A percentile compares a stretch with the other conserved stretches of the same genome.
Evolutionary conservation across 2,797 vertebrate genomes (phyloP).

Genomic region (Erethizon dorsatum): DNA sequence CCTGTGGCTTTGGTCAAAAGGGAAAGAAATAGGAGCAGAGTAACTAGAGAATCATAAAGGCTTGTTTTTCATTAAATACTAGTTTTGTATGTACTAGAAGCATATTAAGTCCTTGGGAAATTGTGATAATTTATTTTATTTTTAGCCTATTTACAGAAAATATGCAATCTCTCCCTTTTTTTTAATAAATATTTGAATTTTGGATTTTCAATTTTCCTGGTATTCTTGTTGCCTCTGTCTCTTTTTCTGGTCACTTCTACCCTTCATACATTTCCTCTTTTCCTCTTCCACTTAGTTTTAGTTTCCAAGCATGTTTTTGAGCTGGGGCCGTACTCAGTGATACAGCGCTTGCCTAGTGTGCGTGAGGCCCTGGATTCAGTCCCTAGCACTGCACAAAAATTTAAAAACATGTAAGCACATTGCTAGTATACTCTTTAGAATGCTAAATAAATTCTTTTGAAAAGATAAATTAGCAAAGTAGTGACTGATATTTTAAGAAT

Average conservation of each 20-base stretch:
- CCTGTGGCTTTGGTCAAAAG: conserved; percentile 28
- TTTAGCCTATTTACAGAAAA: conserved; percentile 66
- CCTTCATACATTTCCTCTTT: conserved; percentile 85
- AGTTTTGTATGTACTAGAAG: conserved; percentile 47
- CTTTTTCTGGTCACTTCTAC: conserved; percentile 81
- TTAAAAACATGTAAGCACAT: conserved; percentile 84
- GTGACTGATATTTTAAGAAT: conserved; percentile 80
- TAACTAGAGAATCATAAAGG: conserved; percentile 37
- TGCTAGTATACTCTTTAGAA: conserved; percentile 84
- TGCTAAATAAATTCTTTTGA: conserved; percentile 82
- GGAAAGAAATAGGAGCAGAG: conserved; percentile 57
- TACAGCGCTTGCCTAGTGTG: not conserved
- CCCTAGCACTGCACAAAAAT: not conserved
- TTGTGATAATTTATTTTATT: conserved; percentile 33
- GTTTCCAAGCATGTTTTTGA: conserved; percentile 87
- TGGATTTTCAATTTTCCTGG: conserved; percentile 82
- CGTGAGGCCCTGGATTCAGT: not conserved
- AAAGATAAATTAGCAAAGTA: conserved; percentile 75
- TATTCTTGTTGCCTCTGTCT: conserved; percentile 66
- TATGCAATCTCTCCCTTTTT: conserved; percentile 10
- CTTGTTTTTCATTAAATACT: conserved; percentile 52
- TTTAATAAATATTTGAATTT: conserved; percentile 70
- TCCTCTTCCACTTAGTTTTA: conserved; percentile 85
- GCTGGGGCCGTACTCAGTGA: not conserved
- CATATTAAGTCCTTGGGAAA: conserved; percentile 55